A percentile compares a stretch with the other conserved stretches of the same genome.
phyloP scores from a whole-genome alignment of 1,140 invertebrate species.

The Melitaea cinxia region DNA sequence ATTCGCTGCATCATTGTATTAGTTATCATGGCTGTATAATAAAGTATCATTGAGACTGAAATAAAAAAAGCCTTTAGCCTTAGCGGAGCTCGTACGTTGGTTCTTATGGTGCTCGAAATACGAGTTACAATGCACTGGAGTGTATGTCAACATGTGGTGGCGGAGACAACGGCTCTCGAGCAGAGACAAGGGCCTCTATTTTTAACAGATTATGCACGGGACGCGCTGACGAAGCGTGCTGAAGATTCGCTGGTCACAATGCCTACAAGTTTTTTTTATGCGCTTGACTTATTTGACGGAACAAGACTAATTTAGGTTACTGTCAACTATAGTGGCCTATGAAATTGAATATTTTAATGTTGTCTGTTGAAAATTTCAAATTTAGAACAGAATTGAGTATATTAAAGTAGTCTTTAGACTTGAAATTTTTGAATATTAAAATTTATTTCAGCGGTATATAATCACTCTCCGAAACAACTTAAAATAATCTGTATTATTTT shows the following conservation, averaged over 20 bases:
- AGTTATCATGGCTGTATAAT: constrained; percentile 52
- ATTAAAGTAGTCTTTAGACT: too few relatives aligned
- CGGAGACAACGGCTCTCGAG: constrained; percentile 54
- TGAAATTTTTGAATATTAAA: too few relatives aligned
- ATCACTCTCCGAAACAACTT: too few relatives aligned
- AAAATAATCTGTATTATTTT: too few relatives aligned
- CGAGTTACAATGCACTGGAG: constrained; percentile 21
- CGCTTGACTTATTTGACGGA: constrained; percentile 33
- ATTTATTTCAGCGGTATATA: too few relatives aligned
- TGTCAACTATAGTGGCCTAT: constrained; percentile 21
- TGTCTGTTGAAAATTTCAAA: too few relatives aligned
- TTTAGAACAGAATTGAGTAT: too few relatives aligned
- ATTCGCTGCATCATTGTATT: constrained; percentile 41
- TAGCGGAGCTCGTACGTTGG: constrained; percentile 9
- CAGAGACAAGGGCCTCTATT: constrained; percentile 65
- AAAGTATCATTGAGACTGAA: constrained; percentile 61
- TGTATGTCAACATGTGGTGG: constrained; percentile 38
- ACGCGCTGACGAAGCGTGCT: constrained; percentile 55
- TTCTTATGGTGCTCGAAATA: constrained; percentile 21
- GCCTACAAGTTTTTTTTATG: constrained; percentile 39
- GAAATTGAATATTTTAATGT: background rate
- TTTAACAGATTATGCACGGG: constrained; percentile 72
- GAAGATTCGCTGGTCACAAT: constrained; percentile 45
- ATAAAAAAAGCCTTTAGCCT: constrained; percentile 38
- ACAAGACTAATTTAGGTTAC: constrained; percentile 37